These are phyloP conservation scores for Erinaceus europaeus DNA, from an alignment of 2,113 vertebrate genomes.

Conservation along the genomic window DNA sequence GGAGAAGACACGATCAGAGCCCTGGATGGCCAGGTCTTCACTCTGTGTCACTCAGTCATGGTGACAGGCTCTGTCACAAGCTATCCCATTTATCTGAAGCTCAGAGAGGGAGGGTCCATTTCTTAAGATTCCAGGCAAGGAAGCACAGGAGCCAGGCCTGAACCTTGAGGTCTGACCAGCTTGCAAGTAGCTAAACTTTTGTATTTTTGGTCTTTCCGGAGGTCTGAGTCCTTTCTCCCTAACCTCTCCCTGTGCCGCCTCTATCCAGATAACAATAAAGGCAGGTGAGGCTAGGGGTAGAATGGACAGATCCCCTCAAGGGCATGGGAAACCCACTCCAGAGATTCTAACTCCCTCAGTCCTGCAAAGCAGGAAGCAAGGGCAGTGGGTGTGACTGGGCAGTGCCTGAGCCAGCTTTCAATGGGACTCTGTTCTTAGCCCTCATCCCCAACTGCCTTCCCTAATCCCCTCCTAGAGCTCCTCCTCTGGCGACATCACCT, in stretches of 20 bases:
- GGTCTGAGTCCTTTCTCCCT: neutral
- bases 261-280: neutral
- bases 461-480: slow-evolving; percentile 42
- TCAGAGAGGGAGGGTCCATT: neutral
- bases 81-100: neutral
- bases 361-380: neutral
- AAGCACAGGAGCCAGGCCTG: neutral
- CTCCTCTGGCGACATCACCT: slow-evolving; percentile 36
- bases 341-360: neutral
- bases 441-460: neutral
- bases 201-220: neutral
- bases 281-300: neutral
- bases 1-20: neutral
- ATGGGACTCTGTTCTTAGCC: slow-evolving; percentile 43
- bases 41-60: neutral
- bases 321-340: neutral
- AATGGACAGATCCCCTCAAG: neutral
- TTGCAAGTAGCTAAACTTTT: neutral
- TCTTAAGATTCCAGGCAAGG: neutral
- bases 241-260: neutral
- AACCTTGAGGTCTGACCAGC: neutral
- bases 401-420: neutral
- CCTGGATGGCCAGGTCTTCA: neutral
- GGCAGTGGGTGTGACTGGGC: neutral
- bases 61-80: neutral